These are phyloP conservation scores for Drosophila flavopinicola DNA, from an alignment of 2,888 invertebrate genomes.

Conservation along the genomic window DNA sequence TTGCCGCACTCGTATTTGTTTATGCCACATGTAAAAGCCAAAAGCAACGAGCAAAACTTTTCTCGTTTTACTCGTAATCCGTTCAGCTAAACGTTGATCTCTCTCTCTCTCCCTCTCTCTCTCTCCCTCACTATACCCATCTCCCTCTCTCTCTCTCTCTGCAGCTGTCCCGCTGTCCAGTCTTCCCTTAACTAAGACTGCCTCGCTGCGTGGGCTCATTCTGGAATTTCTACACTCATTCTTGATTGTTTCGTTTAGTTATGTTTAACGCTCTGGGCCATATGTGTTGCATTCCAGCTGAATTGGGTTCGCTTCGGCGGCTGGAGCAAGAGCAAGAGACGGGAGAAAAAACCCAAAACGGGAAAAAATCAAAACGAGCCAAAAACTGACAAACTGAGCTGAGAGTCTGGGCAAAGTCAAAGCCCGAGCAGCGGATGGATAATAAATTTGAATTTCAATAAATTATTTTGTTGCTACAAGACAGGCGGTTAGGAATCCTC, in stretches of 20 bases:
- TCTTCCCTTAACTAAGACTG: neutral
- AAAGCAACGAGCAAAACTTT: slow-evolving; percentile 23
- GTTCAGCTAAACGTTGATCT: slow-evolving; percentile 71
- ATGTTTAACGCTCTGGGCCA: slow-evolving; percentile 79
- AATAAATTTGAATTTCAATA: slow-evolving; percentile 82
- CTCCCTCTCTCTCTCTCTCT: too few relatives aligned
- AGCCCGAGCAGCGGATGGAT: slow-evolving; percentile 65
- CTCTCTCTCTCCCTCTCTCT: too few relatives aligned
- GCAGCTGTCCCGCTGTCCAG: neutral
- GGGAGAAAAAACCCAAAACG: slow-evolving; percentile 24
- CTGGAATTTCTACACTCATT: slow-evolving; percentile 82
- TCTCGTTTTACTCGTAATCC: slow-evolving; percentile 59
- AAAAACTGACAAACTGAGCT: slow-evolving; percentile 24
- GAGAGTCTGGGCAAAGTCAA: slow-evolving; percentile 43
- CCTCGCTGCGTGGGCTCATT: slow-evolving; percentile 79
- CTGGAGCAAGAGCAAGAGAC: neutral
- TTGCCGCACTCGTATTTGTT: slow-evolving; percentile 58
- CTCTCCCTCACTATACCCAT: too few relatives aligned
- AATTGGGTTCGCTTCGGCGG: slow-evolving; percentile 68
- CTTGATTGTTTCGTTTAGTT: slow-evolving; percentile 80
- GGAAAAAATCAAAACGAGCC: slow-evolving; percentile 53
- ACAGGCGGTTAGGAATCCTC: slow-evolving; percentile 56
- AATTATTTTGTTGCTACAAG: slow-evolving; percentile 78
- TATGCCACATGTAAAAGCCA: slow-evolving; percentile 62
- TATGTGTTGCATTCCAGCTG: slow-evolving; percentile 78